These are phyloP conservation scores for Sparus aurata DNA, from an alignment of 2,797 vertebrate genomes.

Conservation along the genomic window DNA sequence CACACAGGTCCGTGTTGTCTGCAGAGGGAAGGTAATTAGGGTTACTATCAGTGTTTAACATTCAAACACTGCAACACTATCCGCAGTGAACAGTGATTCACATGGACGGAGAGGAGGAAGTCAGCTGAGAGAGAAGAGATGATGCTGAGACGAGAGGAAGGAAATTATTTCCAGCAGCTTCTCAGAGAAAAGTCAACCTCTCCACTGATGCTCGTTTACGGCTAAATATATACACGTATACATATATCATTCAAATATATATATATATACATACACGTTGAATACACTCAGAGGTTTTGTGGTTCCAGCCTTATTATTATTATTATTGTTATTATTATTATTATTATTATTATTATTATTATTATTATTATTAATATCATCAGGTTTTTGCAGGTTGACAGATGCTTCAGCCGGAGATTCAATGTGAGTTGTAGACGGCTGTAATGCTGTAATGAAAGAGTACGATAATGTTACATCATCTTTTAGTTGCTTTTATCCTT, in stretches of 20 bases:
- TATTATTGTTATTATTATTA: no score
- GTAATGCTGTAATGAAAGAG: not conserved
- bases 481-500: not conserved
- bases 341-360: no score
- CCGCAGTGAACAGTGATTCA: slow-evolving; percentile 29
- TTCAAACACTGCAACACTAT: slow-evolving; percentile 34
- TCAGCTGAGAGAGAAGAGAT: not conserved
- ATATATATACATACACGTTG: no score
- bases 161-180: slow-evolving; percentile 18
- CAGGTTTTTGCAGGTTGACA: no score
- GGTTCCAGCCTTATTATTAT: not conserved
- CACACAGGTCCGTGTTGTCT: slow-evolving; percentile 64
- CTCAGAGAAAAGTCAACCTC: not conserved
- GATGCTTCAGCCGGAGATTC: not conserved
- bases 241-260: no score
- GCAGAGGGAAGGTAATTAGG: slow-evolving; percentile 69
- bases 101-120: not conserved
- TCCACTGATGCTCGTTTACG: not conserved
- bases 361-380: no score
- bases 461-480: no score
- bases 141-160: slow-evolving; percentile 2
- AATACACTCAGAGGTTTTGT: not conserved
- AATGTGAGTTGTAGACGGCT: not conserved
- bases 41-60: slow-evolving; percentile 71
- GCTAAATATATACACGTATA: not conserved